Conservation (phyloP, 2,888 invertebrate species). For the Mesorhabditis spiculigera region DNA sequence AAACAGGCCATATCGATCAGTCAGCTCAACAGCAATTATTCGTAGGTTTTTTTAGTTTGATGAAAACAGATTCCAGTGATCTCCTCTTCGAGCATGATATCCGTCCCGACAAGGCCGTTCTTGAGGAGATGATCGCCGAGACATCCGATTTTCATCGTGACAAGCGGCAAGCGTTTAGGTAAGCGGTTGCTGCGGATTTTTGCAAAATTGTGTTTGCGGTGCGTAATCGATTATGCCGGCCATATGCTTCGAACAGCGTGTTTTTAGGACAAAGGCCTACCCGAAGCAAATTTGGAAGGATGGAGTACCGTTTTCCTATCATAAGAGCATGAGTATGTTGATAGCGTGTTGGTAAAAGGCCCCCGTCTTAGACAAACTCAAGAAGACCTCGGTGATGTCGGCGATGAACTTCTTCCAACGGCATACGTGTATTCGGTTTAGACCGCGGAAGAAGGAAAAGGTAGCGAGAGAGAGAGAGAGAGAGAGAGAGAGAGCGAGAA, state of each 20-base stretch:
- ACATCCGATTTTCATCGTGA: not conserved
- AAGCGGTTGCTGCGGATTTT: not conserved
- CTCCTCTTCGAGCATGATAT: not conserved
- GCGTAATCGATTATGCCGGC: not conserved
- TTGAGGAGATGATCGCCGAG: not conserved
- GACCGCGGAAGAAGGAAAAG: conserved; percentile 24
- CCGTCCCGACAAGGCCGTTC: not conserved
- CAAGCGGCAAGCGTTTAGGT: not conserved
- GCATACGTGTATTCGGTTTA: conserved; percentile 38
- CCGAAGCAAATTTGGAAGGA: conserved; percentile 32
- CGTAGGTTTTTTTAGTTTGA: too few species aligned
- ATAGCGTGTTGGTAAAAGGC: not conserved
- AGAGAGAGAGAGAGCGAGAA: too few species aligned
- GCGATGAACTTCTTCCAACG: conserved; percentile 39
- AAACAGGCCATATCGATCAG: not conserved
- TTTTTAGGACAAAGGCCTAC: conserved; percentile 24
- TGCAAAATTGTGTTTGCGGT: not conserved
- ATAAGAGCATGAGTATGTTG: conserved; percentile 22
- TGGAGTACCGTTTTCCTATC: conserved; percentile 30
- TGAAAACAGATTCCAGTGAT: too few species aligned
- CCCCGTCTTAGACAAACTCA: conserved; percentile 14
- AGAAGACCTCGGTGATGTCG: conserved; percentile 19
- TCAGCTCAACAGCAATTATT: not conserved
- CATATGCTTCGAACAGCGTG: conserved; percentile 11
- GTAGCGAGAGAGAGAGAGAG: not conserved